Conservation (phyloP, 2,113 vertebrate species). For the Dromas ardeola region DNA sequence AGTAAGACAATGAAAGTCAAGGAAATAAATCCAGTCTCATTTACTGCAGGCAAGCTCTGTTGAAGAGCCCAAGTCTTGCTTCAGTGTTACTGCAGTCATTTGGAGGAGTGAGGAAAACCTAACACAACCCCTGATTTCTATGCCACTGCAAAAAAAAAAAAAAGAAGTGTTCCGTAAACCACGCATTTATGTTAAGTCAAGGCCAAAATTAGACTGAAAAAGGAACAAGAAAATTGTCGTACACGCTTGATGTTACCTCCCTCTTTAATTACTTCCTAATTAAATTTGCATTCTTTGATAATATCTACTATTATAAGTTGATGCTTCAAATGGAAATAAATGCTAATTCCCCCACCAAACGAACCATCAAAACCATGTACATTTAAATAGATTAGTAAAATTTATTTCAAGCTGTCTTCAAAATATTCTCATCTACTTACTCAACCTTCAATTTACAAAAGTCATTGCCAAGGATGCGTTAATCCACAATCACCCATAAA, state of each 20-base stretch:
- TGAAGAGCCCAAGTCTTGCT: not conserved
- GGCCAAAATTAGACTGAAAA: slow-evolving; percentile 18
- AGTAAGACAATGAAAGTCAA: not conserved
- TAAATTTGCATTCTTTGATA: slow-evolving; percentile 53
- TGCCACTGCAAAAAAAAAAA: not conserved
- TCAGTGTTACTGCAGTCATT: not conserved
- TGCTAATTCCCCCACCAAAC: slow-evolving; percentile 19
- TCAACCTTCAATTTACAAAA: not conserved
- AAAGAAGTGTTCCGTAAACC: not conserved
- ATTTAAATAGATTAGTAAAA: slow-evolving; percentile 43
- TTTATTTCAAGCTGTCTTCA: slow-evolving; percentile 24
- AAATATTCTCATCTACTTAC: not conserved
- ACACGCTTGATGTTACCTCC: not conserved
- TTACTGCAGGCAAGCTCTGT: not conserved
- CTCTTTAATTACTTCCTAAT: slow-evolving; percentile 50
- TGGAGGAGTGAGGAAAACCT: not conserved
- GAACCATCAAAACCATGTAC: not conserved
- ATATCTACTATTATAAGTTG: not conserved
- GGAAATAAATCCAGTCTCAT: not conserved
- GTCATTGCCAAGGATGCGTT: not conserved
- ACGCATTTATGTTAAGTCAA: not conserved
- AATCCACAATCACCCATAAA: not conserved
- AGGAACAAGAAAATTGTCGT: not conserved
- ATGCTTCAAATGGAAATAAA: slow-evolving; percentile 48
- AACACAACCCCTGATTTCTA: not conserved